A percentile compares a stretch with the other conserved stretches of the same genome.
Evolutionary conservation across 2,888 invertebrate genomes (phyloP).

Genomic region (Tetrapedia diversipes): DNA sequence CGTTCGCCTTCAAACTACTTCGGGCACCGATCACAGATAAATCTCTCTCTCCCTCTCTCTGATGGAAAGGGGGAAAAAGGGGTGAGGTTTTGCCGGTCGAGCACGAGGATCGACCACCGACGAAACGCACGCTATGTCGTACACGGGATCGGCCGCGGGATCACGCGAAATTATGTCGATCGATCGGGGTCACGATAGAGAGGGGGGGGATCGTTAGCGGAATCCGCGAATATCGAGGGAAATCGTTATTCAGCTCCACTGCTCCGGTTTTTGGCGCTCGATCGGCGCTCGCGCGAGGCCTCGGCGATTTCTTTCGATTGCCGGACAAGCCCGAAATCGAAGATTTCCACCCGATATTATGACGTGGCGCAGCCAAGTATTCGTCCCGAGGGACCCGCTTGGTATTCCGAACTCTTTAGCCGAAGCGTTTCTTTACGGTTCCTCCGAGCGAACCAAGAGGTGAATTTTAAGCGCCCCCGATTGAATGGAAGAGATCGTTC

Average conservation of each 20-base stretch:
- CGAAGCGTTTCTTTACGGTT: conserved; percentile 12
- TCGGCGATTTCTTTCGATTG: conserved; percentile 20
- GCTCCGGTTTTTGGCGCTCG: background rate
- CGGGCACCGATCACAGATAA: conserved; percentile 44
- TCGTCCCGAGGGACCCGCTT: background rate
- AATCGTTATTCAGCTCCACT: conserved; percentile 25
- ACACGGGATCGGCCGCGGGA: conserved; percentile 22
- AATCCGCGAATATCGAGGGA: conserved; percentile 27
- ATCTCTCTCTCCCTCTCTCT: too few species aligned
- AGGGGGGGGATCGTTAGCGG: conserved; percentile 16
- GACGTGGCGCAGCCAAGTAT: conserved; percentile 17
- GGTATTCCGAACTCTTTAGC: conserved; percentile 14
- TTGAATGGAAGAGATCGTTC: background rate
- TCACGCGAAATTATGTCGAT: conserved; percentile 52
- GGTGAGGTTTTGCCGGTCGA: conserved; percentile 39
- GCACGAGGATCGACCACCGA: conserved; percentile 11
- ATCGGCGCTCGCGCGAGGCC: background rate
- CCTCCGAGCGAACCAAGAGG: background rate
- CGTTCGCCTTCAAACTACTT: conserved; percentile 49
- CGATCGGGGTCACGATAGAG: conserved; percentile 15
- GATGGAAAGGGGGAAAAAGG: background rate
- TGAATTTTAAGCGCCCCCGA: conserved; percentile 16
- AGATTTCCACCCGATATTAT: conserved; percentile 51
- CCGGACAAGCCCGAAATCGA: conserved; percentile 44
- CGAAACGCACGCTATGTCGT: conserved; percentile 35